These are phyloP conservation scores for Idaea biselata DNA, from an alignment of 2,888 invertebrate species.

Conservation along the genomic window DNA sequence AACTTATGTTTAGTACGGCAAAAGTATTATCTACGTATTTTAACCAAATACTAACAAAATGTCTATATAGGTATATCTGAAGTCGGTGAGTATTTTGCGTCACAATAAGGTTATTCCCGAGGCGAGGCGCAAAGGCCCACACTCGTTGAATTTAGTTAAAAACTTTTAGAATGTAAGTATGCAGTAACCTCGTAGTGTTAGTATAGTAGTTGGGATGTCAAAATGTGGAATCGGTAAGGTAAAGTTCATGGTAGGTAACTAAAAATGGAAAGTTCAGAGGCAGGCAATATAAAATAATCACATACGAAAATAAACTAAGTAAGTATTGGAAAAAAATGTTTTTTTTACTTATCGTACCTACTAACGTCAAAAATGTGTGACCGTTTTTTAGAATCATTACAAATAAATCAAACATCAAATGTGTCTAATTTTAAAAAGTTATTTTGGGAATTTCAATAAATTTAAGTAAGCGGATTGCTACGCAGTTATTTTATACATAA, in stretches of 20 bases:
- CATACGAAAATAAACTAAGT: too few relatives aligned
- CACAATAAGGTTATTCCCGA: constrained; percentile 54
- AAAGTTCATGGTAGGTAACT: neutral
- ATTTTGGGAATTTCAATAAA: constrained; percentile 26
- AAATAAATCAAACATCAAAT: too few relatives aligned
- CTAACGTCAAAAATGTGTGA: too few relatives aligned
- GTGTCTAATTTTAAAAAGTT: constrained; percentile 19
- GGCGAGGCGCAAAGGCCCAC: constrained; percentile 38
- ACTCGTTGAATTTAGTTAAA: constrained; percentile 50
- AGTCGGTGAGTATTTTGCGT: constrained; percentile 44
- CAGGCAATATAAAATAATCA: too few relatives aligned
- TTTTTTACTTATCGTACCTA: too few relatives aligned
- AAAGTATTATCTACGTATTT: constrained; percentile 33
- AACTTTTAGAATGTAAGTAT: constrained; percentile 42
- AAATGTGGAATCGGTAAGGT: neutral
- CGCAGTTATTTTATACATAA: constrained; percentile 40
- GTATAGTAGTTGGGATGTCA: neutral
- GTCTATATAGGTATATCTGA: constrained; percentile 28
- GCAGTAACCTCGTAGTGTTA: neutral
- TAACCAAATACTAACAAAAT: constrained; percentile 40
- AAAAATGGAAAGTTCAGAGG: neutral
- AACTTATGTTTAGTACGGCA: too few relatives aligned
- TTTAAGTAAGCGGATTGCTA: constrained; percentile 37
- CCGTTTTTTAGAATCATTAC: too few relatives aligned
- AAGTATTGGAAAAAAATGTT: too few relatives aligned